phyloP scores from a whole-genome alignment of 2,888 invertebrate species.

The Cecidostiba fungosa region DNA sequence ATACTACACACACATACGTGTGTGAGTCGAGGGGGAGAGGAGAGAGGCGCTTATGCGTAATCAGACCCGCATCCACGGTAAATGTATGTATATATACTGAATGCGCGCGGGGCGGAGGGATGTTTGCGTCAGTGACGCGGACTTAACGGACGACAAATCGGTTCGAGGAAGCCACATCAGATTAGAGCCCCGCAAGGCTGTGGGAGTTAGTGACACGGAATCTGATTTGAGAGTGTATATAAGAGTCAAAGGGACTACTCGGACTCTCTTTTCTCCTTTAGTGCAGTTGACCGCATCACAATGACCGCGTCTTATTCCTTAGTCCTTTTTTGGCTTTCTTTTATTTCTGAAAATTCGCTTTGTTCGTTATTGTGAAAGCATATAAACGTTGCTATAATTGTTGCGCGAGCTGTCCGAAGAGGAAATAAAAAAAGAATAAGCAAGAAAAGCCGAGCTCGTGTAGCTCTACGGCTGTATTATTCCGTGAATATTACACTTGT shows the following conservation, averaged over 20 bases:
- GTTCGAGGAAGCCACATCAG: slow-evolving; percentile 62
- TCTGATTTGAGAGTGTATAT: slow-evolving; percentile 53
- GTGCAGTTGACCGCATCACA: slow-evolving; percentile 34
- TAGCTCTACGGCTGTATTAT: slow-evolving; percentile 74
- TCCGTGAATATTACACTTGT: slow-evolving; percentile 80
- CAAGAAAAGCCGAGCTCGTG: background rate
- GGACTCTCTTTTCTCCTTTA: background rate
- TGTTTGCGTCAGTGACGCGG: slow-evolving; percentile 28
- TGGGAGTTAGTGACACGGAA: slow-evolving; percentile 45
- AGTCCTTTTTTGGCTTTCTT: background rate
- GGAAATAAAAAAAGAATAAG: background rate
- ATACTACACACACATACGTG: slow-evolving; percentile 7
- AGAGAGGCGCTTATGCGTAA: slow-evolving; percentile 72
- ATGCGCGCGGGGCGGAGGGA: background rate
- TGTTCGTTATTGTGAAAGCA: background rate
- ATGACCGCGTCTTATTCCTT: slow-evolving; percentile 19
- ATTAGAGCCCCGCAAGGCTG: slow-evolving; percentile 36
- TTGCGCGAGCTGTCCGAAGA: too few relatives aligned
- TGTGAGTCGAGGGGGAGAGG: slow-evolving; percentile 45
- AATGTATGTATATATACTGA: slow-evolving; percentile 39
- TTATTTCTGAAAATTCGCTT: background rate
- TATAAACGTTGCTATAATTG: too few relatives aligned
- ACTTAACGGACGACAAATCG: slow-evolving; percentile 60
- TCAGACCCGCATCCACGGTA: slow-evolving; percentile 74
- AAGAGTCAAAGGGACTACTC: background rate